phyloP scores from a whole-genome alignment of 2,888 invertebrate species.

The Leptura quadrifasciata region DNA sequence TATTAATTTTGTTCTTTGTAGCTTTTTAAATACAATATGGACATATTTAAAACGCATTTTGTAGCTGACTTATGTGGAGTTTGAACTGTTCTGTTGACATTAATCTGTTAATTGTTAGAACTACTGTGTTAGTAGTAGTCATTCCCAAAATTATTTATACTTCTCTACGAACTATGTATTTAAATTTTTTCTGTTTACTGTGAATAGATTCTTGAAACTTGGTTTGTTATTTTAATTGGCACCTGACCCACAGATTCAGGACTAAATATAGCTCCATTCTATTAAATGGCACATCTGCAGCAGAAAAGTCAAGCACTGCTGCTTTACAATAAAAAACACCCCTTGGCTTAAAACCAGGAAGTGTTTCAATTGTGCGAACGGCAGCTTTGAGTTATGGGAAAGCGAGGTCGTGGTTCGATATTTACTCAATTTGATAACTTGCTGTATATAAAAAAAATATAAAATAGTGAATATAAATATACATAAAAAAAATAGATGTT shows the following conservation, averaged over 20 bases:
- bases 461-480: too few relatives aligned
- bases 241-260: neutral
- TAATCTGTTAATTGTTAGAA: slow-evolving; percentile 22
- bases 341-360: too few relatives aligned
- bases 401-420: too few relatives aligned
- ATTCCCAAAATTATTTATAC: slow-evolving; percentile 42
- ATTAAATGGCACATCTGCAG: too few relatives aligned
- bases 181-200: slow-evolving; percentile 10
- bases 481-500: too few relatives aligned
- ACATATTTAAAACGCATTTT: slow-evolving; percentile 37
- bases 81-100: slow-evolving; percentile 32
- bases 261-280: too few relatives aligned
- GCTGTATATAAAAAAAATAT: too few relatives aligned
- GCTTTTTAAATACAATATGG: slow-evolving; percentile 2
- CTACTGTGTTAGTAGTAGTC: slow-evolving; percentile 24
- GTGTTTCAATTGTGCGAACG: too few relatives aligned
- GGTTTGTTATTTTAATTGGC: neutral
- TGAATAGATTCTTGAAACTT: slow-evolving; percentile 28
- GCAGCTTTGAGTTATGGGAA: too few relatives aligned
- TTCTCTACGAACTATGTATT: slow-evolving; percentile 15
- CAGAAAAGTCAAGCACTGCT: too few relatives aligned
- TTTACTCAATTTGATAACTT: too few relatives aligned
- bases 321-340: too few relatives aligned
- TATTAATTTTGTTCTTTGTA: slow-evolving; percentile 6
- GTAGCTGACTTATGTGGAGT: slow-evolving; percentile 27